Base-by-base conservation (phyloP, 2,888 invertebrate genomes). In the Saturnia japonica region DNA sequence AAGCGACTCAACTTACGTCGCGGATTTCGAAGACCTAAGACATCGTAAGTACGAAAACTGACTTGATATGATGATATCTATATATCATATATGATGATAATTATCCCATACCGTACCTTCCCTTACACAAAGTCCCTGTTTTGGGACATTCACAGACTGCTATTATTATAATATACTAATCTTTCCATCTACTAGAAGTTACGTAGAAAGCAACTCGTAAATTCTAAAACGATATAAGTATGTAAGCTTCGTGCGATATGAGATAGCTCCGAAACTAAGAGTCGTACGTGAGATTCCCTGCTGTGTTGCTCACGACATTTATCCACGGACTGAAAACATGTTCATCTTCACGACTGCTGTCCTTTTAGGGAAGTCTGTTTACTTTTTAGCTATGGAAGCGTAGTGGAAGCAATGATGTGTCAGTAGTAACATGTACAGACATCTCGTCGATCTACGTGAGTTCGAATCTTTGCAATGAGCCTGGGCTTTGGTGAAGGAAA, bases 281-380 rank as follows among this genome's bases (percentile, higher is more conserved):
- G 64, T 64, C 64, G 64, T 22, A 40, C 64, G 64, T n/a, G 64
- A 64, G 40, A 40, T 9, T 40, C 40, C 64, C 64, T 40, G 64
- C 64, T 64, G 64, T 16, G 34, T 40, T 64, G n/a, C 64, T 64
- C 64, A 64, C 64, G 64, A 64, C 19, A 40, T 40, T 40, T 11
- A 14, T 64, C 9, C 64, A 64, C 40, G 19, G 40, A 8, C 19
- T 40, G 40, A 40, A 64, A n/a, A 25, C 14, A 60, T 28, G 3
- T 60, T 28, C 28, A 28, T 12, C 57, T 60, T 60, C 57, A 60
- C 25, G 57, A 28, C 57, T 60, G 11, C 25, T 60, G 6, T 28
- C 57, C 25, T 60, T 60, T 60, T 60, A 60, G 12, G 14, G 25
- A 14, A 28, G 12, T 28, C 25, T 28, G 28, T 28, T 60, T 28